These are phyloP conservation scores for Scaptomyza parva DNA, from an alignment of 2,888 invertebrate species.

Conservation along the genomic window DNA sequence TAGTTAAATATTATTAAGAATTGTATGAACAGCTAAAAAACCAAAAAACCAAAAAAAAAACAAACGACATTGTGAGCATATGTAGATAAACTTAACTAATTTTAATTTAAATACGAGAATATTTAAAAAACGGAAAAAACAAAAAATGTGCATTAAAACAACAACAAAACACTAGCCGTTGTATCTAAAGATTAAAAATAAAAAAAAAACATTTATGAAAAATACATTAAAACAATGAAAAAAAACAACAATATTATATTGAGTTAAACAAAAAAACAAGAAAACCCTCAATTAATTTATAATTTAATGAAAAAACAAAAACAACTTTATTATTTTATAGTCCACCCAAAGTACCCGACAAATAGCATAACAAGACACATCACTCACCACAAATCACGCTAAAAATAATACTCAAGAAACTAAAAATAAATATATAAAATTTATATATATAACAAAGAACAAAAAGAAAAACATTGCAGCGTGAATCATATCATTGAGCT, in stretches of 20 bases:
- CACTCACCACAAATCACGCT: slow-evolving; percentile 21
- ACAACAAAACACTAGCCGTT: slow-evolving; percentile 54
- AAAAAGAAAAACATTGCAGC: slow-evolving; percentile 30
- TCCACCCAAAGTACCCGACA: slow-evolving; percentile 5
- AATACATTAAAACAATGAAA: slow-evolving; percentile 24
- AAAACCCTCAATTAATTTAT: slow-evolving; percentile 14
- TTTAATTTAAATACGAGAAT: slow-evolving; percentile 61
- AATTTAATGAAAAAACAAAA: slow-evolving; percentile 5
- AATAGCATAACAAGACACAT: slow-evolving; percentile 31
- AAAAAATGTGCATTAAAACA: slow-evolving; percentile 34
- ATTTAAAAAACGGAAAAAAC: slow-evolving; percentile 24
- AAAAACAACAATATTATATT: slow-evolving; percentile 13
- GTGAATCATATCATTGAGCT: slow-evolving; percentile 81
- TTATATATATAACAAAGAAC: slow-evolving; percentile 8
- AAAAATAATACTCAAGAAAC: slow-evolving; percentile 15
- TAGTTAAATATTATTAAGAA: slow-evolving; percentile 73
- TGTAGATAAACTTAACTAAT: slow-evolving; percentile 79
- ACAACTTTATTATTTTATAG: slow-evolving; percentile 28
- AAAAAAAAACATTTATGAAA: slow-evolving; percentile 21
- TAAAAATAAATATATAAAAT: slow-evolving; percentile 5
- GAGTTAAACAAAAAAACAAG: slow-evolving; percentile 4
- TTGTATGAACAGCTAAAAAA: slow-evolving; percentile 57
- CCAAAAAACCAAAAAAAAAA: no score
- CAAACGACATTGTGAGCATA: slow-evolving; percentile 66
- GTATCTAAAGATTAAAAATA: slow-evolving; percentile 40